A percentile compares a stretch with the other conserved stretches of the same genome.
These are phyloP conservation scores for Agrypnia vestita DNA, from an alignment of 1,140 invertebrate species.

Conservation along the genomic window DNA sequence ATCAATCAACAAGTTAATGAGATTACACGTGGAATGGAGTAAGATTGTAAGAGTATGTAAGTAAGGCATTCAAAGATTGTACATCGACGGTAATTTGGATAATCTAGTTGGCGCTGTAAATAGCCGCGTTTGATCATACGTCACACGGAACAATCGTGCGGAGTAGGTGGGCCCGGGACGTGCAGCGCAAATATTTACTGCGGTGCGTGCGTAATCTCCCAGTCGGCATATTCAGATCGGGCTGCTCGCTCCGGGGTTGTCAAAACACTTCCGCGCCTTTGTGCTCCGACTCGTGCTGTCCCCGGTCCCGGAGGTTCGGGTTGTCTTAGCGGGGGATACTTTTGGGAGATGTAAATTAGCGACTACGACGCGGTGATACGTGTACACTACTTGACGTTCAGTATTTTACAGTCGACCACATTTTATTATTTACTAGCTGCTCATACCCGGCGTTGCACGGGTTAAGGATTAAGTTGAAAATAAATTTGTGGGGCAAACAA, in stretches of 20 bases:
- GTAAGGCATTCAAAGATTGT: background rate
- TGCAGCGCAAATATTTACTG: slow-evolving; percentile 53
- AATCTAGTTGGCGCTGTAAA: slow-evolving; percentile 1
- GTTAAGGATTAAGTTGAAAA: too few species aligned
- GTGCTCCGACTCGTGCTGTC: background rate
- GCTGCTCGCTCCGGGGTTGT: slow-evolving; percentile 39
- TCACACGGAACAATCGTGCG: slow-evolving; percentile 38
- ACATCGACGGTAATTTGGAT: background rate
- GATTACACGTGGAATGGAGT: too few species aligned
- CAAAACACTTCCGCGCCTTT: slow-evolving; percentile 32
- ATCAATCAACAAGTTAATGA: too few species aligned
- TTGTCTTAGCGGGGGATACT: background rate
- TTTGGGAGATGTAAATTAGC: background rate
- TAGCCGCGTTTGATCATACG: slow-evolving; percentile 25
- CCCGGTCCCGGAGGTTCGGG: too few species aligned
- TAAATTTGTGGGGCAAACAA: too few species aligned
- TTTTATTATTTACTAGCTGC: too few species aligned
- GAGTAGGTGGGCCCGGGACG: slow-evolving; percentile 19
- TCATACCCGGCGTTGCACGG: too few species aligned
- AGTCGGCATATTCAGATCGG: slow-evolving; percentile 55
- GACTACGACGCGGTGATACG: too few species aligned
- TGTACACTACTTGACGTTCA: too few species aligned
- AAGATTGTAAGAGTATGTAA: too few species aligned
- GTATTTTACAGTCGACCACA: too few species aligned
- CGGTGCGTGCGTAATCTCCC: slow-evolving; percentile 56